Percentiles rank a stretch among this genome's conserved stretches.
These are phyloP conservation scores for Beris morrisii DNA, from an alignment of 2,888 invertebrate genomes.

Conservation along the genomic window DNA sequence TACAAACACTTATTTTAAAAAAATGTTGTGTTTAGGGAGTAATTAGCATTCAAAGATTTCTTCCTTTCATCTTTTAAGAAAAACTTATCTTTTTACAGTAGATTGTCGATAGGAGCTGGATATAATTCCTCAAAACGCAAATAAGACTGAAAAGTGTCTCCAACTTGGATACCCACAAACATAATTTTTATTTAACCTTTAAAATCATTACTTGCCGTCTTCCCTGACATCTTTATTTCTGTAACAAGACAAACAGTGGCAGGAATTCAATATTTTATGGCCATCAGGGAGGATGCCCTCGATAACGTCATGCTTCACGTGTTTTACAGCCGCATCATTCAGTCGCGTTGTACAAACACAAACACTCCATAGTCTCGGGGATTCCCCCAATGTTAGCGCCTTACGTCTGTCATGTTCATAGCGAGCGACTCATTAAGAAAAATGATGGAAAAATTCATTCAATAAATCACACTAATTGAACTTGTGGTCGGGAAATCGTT, in stretches of 20 bases:
- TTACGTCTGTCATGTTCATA: conserved; percentile 23
- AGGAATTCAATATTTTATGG: conserved; percentile 35
- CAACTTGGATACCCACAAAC: conserved; percentile 7
- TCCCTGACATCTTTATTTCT: conserved; percentile 37
- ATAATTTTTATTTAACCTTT: conserved; percentile 36
- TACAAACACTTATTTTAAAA: background rate
- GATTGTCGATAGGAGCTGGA: background rate
- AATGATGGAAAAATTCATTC: conserved; percentile 38
- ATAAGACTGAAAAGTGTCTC: background rate
- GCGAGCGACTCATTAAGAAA: conserved; percentile 37
- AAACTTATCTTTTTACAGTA: background rate
- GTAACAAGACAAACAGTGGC: conserved; percentile 33
- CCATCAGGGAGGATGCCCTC: conserved; percentile 9
- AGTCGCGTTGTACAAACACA: background rate
- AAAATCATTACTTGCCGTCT: conserved; percentile 36
- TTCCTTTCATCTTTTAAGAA: background rate
- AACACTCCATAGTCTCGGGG: background rate
- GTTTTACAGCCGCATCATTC: conserved; percentile 25
- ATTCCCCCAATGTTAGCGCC: conserved; percentile 14
- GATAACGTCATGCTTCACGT: conserved; percentile 14
- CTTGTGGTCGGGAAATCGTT: conserved; percentile 13
- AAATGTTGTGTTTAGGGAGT: background rate
- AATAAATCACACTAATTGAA: conserved; percentile 39
- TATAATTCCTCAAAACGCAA: conserved; percentile 6
- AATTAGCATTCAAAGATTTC: background rate